phyloP scores from a whole-genome alignment of 1,140 invertebrate genomes.

The Zaprionus davidi region DNA sequence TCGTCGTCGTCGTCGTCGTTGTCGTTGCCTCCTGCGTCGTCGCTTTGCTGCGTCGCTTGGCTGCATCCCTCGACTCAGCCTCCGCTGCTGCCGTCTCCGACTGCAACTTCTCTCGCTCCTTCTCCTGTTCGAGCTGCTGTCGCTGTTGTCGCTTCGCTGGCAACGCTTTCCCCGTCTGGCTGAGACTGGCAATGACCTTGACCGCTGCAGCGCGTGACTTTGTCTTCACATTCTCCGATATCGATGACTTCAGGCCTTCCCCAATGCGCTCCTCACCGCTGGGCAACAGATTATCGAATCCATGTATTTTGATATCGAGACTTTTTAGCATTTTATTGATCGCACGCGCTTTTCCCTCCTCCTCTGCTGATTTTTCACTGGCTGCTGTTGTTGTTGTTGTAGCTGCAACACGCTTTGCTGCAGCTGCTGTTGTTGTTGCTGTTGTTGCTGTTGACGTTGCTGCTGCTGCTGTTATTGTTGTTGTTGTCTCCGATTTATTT shows the following conservation, averaged over 20 bases:
- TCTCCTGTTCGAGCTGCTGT: constrained; percentile 7
- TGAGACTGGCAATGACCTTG: constrained; percentile 76
- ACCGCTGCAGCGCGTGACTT: constrained; percentile 80
- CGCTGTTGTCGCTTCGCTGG: constrained; percentile 48
- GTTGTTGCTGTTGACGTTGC: background rate
- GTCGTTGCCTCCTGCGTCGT: background rate
- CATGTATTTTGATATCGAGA: constrained; percentile 83
- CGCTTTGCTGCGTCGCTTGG: background rate
- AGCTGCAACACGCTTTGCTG: constrained; percentile 8
- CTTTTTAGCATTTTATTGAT: constrained; percentile 84
- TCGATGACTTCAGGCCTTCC: constrained; percentile 78
- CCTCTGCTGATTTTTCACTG: constrained; percentile 48
- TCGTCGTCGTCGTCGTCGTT: constrained; percentile 15
- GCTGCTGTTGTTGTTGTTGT: constrained; percentile 9
- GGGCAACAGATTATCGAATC: constrained; percentile 79
- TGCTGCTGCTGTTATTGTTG: constrained; percentile 20
- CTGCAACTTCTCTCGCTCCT: constrained; percentile 10
- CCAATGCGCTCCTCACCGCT: constrained; percentile 69
- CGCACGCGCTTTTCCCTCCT: constrained; percentile 78
- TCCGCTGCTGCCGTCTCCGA: constrained; percentile 7
- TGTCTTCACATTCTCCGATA: constrained; percentile 83
- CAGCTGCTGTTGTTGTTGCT: constrained; percentile 6
- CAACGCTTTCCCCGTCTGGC: constrained; percentile 52
- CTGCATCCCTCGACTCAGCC: constrained; percentile 14
- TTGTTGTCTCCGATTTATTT: constrained; percentile 40